A percentile compares a stretch with the other conserved stretches of the same genome.
Conservation (phyloP, 2,797 vertebrate genomes). For the Alectoris magna region DNA sequence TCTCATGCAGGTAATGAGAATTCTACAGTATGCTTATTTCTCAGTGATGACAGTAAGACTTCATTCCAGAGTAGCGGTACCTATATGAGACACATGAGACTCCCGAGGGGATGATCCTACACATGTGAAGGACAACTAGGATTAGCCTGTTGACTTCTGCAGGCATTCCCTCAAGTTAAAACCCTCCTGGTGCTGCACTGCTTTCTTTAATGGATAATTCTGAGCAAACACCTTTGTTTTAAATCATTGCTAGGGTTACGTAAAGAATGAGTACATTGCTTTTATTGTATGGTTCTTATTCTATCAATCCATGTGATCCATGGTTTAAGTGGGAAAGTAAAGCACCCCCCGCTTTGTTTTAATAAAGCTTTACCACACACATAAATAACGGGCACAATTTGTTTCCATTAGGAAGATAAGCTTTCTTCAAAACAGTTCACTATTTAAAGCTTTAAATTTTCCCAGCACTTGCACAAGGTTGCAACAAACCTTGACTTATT, state of each 20-base stretch:
- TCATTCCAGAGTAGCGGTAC: not conserved
- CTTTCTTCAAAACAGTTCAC: slow-evolving; percentile 80
- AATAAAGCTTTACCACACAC: slow-evolving; percentile 10
- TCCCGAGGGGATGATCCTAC: not conserved
- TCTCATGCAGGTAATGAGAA: not conserved
- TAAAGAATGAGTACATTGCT: not conserved
- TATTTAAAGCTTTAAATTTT: slow-evolving; percentile 86
- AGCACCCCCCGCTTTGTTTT: not conserved
- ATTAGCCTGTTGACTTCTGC: not conserved
- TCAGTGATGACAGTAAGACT: not conserved
- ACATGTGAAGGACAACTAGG: not conserved
- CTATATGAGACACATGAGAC: not conserved
- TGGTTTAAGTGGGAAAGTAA: slow-evolving; percentile 18
- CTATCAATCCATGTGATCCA: not conserved
- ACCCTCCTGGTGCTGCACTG: not conserved
- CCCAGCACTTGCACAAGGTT: slow-evolving; percentile 79
- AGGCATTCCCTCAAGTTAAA: not conserved
- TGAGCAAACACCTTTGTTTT: slow-evolving; percentile 13
- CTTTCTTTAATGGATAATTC: not conserved
- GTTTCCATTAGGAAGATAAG: slow-evolving; percentile 70
- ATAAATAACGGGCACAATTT: slow-evolving; percentile 54
- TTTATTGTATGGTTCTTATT: not conserved
- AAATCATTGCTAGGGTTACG: not conserved
- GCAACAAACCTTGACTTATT: slow-evolving; percentile 89
- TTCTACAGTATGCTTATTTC: not conserved